Conservation (phyloP, 2,797 vertebrate genomes). For the Arnoldichthys spilopterus region DNA sequence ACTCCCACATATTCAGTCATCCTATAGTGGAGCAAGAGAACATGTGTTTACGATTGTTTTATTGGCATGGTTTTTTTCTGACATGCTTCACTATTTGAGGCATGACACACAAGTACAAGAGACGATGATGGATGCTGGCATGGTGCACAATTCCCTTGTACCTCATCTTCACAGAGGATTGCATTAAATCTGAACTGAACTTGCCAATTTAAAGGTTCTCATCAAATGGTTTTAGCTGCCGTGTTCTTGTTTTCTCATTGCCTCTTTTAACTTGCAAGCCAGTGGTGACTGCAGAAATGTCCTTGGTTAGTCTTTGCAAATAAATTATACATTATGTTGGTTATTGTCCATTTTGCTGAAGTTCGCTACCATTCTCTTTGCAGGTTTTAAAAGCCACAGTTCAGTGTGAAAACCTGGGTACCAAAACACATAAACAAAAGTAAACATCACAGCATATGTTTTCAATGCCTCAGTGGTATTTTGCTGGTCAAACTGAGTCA, state of each 20-base stretch:
- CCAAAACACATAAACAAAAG: constrained; percentile 24
- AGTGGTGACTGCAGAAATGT: background rate
- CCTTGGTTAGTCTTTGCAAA: background rate
- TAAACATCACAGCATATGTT: constrained; percentile 12
- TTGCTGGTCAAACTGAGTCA: constrained; percentile 6
- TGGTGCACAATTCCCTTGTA: background rate
- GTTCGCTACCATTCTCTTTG: background rate
- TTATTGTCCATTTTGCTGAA: background rate
- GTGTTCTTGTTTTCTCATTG: background rate
- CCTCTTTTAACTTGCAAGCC: background rate
- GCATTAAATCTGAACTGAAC: background rate
- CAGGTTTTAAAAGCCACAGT: constrained; percentile 4
- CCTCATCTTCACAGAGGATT: constrained; percentile 6
- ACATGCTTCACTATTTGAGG: constrained; percentile 10
- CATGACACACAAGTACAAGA: background rate
- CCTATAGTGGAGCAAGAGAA: constrained; percentile 22
- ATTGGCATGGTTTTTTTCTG: constrained; percentile 10
- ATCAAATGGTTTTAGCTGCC: background rate
- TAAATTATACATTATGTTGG: constrained; percentile 7
- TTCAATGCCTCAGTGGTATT: background rate
- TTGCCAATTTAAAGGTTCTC: background rate
- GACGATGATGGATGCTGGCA: constrained; percentile 13
- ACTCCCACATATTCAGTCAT: background rate
- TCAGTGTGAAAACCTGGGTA: background rate
- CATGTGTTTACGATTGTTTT: constrained; percentile 36